These are phyloP conservation scores for Drosophila ficusphila DNA, from an alignment of 1,140 invertebrate species.

Conservation along the genomic window DNA sequence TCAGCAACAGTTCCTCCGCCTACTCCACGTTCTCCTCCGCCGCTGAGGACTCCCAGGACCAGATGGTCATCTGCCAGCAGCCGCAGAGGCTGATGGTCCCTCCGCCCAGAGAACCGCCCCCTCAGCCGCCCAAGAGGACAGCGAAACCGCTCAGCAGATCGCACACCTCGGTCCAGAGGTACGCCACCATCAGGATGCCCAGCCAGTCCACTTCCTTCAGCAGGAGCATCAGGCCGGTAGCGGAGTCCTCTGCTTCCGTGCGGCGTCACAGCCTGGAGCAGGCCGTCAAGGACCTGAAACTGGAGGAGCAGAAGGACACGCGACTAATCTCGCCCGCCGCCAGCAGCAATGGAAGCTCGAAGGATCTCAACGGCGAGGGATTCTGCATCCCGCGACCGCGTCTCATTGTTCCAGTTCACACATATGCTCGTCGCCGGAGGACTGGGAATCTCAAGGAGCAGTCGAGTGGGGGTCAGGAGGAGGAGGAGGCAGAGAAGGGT, in stretches of 20 bases:
- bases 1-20: slow-evolving; percentile 44
- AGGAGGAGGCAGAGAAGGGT: slow-evolving; percentile 52
- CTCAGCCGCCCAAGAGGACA: slow-evolving; percentile 47
- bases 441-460: slow-evolving; percentile 88
- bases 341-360: slow-evolving; percentile 70
- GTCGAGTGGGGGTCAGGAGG: slow-evolving; percentile 25
- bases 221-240: neutral
- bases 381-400: slow-evolving; percentile 93
- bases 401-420: slow-evolving; percentile 93
- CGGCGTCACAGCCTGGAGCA: slow-evolving; percentile 63
- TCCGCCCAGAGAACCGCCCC: slow-evolving; percentile 63
- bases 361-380: slow-evolving; percentile 85
- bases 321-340: slow-evolving; percentile 53
- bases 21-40: slow-evolving; percentile 53
- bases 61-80: slow-evolving; percentile 73
- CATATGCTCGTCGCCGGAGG: slow-evolving; percentile 90
- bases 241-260: neutral
- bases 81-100: slow-evolving; percentile 52
- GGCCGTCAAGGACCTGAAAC: slow-evolving; percentile 42
- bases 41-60: slow-evolving; percentile 15
- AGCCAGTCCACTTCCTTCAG: slow-evolving; percentile 54
- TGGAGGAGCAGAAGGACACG: slow-evolving; percentile 10
- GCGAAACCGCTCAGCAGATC: slow-evolving; percentile 53
- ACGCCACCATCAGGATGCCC: slow-evolving; percentile 71
- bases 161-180: slow-evolving; percentile 65